phyloP scores from a whole-genome alignment of 2,113 vertebrate genomes.

The Microcebus tavaratra region DNA sequence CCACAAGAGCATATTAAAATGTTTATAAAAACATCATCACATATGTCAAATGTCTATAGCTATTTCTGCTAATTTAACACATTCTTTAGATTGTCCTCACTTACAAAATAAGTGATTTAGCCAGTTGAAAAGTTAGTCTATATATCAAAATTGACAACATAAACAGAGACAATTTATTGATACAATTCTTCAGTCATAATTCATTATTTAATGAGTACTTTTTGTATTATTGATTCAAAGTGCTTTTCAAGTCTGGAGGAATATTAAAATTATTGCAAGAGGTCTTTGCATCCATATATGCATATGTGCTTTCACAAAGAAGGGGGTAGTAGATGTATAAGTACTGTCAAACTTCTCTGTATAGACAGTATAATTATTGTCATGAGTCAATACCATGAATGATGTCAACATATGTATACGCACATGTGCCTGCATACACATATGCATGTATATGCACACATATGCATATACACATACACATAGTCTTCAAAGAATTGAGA shows the following conservation, averaged over 20 bases:
- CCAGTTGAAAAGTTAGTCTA: not conserved
- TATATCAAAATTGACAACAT: not conserved
- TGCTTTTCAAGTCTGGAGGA: not conserved
- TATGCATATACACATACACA: not conserved
- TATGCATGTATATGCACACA: not conserved
- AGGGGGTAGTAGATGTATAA: not conserved
- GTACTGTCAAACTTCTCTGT: not conserved
- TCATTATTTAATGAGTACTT: not conserved
- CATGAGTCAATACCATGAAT: not conserved
- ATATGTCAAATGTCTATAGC: not conserved
- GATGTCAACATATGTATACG: not conserved
- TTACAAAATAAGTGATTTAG: not conserved
- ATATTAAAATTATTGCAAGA: not conserved
- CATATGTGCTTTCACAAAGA: not conserved
- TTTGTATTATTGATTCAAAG: not conserved
- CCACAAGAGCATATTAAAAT: not conserved
- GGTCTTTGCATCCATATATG: not conserved
- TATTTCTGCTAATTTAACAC: not conserved
- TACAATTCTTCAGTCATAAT: not conserved
- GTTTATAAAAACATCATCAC: not conserved
- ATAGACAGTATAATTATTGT: not conserved
- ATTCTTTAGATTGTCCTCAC: not conserved
- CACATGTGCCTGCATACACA: not conserved
- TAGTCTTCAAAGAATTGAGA: not conserved
- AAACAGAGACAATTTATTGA: not conserved